Evolutionary conservation across 2,888 invertebrate species (phyloP).

Genomic region (Spicauda simplicius): DNA sequence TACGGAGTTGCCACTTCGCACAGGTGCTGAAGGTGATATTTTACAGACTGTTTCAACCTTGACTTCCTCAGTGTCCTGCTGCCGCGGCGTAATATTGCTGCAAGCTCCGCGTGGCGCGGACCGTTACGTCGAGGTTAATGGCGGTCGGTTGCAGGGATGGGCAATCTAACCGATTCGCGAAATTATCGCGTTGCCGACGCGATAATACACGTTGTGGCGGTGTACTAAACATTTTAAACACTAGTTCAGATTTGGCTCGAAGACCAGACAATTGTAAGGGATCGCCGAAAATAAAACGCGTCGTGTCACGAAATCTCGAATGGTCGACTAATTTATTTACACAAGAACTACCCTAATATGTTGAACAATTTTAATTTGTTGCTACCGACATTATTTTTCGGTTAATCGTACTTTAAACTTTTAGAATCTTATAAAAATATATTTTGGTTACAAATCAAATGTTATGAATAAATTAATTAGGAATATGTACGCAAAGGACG

Average conservation of each 20-base stretch:
- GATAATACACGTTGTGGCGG: slow-evolving; percentile 21
- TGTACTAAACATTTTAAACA: slow-evolving; percentile 15
- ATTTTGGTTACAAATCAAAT: no score
- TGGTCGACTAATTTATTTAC: neutral
- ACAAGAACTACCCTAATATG: no score
- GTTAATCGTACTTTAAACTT: no score
- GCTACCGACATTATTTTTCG: neutral
- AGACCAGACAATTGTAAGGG: slow-evolving; percentile 34
- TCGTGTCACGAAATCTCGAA: neutral
- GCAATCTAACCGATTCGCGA: slow-evolving; percentile 17
- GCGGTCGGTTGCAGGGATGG: slow-evolving; percentile 17
- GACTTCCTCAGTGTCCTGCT: no score
- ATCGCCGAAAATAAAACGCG: neutral
- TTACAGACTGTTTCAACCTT: no score
- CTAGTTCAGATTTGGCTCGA: slow-evolving; percentile 21
- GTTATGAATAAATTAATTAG: no score
- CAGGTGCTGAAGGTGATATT: slow-evolving; percentile 1
- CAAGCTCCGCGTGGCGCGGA: no score
- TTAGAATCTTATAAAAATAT: no score
- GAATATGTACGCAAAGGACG: no score
- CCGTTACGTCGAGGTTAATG: neutral
- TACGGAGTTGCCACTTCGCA: slow-evolving; percentile 21
- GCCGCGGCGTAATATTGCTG: no score
- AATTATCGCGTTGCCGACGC: slow-evolving; percentile 18
- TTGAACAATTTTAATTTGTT: no score